Percentiles rank a stretch among this genome's conserved stretches.
Conservation (phyloP, 2,113 vertebrate species). For the Pagrus major region DNA sequence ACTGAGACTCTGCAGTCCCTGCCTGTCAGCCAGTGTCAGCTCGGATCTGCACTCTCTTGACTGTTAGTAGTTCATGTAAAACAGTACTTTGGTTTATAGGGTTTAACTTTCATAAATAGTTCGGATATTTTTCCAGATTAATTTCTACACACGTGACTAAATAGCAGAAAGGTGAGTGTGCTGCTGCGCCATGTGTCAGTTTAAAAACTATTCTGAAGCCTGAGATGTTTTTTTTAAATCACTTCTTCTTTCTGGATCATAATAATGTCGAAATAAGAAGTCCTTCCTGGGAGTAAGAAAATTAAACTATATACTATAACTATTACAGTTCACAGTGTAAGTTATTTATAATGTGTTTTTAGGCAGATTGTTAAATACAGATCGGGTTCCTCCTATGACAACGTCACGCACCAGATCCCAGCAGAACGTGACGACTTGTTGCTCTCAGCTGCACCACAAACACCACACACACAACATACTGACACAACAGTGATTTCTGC, state of each 20-base stretch:
- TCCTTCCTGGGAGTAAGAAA: background rate
- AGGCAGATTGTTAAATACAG: background rate
- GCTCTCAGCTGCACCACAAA: background rate
- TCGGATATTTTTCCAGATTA: background rate
- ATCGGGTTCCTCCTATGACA: background rate
- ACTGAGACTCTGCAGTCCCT: no score
- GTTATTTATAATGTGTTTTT: background rate
- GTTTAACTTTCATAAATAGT: background rate
- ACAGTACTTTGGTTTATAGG: background rate
- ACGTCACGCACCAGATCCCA: background rate
- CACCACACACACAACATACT: accelerated
- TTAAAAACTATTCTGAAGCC: background rate
- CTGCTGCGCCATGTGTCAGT: background rate
- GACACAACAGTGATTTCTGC: background rate
- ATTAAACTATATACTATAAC: no score
- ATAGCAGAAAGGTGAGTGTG: background rate
- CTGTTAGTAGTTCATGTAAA: no score
- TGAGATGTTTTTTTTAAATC: background rate
- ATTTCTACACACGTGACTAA: no score
- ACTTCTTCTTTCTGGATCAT: background rate
- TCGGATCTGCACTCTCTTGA: no score
- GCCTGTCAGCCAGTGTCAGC: no score
- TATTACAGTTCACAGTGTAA: no score
- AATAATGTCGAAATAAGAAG: background rate
- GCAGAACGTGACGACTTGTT: background rate